phyloP scores from a whole-genome alignment of 2,113 vertebrate genomes.

The Balaeniceps rex region DNA sequence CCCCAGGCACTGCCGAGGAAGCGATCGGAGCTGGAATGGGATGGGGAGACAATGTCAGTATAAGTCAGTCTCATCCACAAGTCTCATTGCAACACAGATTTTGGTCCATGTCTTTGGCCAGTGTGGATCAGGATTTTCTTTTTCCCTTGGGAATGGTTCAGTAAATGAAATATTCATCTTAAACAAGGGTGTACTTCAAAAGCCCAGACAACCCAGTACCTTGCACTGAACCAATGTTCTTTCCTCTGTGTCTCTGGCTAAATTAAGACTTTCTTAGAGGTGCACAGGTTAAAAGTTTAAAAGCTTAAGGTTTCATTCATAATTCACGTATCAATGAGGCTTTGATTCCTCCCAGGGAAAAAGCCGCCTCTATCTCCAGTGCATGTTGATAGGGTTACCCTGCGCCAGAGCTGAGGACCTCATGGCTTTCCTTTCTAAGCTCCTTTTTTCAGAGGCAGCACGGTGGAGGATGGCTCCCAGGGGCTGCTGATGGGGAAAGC shows the following conservation, averaged over 20 bases:
- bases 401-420: neutral
- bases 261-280: constrained; percentile 59
- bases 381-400: constrained; percentile 50
- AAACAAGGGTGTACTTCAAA: neutral
- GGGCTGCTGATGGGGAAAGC: neutral
- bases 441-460: neutral
- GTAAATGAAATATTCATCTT: neutral
- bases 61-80: neutral
- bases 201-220: neutral
- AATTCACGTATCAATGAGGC: constrained; percentile 66
- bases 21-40: rapidly evolving
- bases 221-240: constrained; percentile 10
- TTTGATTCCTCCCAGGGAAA: constrained; percentile 37
- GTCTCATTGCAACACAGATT: neutral
- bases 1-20: neutral
- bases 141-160: neutral
- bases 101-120: neutral
- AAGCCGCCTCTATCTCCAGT: neutral
- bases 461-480: neutral
- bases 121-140: neutral
- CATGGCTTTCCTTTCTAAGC: neutral
- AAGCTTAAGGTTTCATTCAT: constrained; percentile 69
- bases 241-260: neutral
- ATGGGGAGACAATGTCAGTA: neutral
- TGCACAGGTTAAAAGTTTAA: constrained; percentile 68